Evolutionary conservation across 2,888 invertebrate species (phyloP).

Genomic region (Pterobdella sp.): DNA sequence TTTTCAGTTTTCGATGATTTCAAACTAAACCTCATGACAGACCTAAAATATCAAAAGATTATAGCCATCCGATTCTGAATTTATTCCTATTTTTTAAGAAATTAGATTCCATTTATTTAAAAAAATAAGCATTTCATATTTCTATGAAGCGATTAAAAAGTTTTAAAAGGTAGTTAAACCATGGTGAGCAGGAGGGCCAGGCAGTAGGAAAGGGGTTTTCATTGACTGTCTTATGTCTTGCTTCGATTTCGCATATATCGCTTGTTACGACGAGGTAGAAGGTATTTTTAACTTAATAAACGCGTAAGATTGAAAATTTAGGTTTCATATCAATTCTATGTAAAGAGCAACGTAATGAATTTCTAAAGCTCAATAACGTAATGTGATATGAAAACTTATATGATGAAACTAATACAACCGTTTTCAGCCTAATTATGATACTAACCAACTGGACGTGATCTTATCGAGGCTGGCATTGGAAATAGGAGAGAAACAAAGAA

Average conservation of each 20-base stretch:
- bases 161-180: not conserved
- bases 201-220: conserved; percentile 9
- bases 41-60: no score
- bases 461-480: not conserved
- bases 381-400: not conserved
- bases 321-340: no score
- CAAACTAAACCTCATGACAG: no score
- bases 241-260: not conserved
- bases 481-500: not conserved
- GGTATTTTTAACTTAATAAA: no score
- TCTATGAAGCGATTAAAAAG: not conserved
- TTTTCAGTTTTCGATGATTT: not conserved
- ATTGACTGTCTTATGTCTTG: not conserved
- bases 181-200: not conserved
- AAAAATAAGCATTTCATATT: not conserved
- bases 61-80: no score
- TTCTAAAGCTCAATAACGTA: no score
- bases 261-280: conserved; percentile 11
- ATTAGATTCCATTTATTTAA: not conserved
- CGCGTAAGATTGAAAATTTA: no score
- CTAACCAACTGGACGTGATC: not conserved
- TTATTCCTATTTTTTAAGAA: not conserved
- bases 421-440: not conserved
- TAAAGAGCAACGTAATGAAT: not conserved
- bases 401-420: not conserved